Evolutionary conservation across 1,140 invertebrate genomes (phyloP), one percentile per base, ranked within the genome.

Genomic region (Drosophila yakuba): DNA sequence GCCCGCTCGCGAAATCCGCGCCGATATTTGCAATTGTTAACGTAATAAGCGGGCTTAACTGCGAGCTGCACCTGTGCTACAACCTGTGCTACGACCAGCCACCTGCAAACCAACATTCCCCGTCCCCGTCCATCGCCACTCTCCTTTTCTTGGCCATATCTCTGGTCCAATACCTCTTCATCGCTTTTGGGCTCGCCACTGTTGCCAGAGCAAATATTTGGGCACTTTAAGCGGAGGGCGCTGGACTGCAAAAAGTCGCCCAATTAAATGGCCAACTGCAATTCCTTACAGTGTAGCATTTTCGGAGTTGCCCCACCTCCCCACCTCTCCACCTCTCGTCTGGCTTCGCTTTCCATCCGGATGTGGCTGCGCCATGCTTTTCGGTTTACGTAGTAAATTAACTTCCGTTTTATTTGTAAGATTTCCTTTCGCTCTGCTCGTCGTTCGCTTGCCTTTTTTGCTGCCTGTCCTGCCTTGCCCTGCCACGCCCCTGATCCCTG

Each of bases 361-460:
- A 88, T 91, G 88, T 91, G 83, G 90, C 73, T 90, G 84, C 85
- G 84, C 84, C 84, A 84, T 89, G 78, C 80, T 85, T 80, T 89
- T 84, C 84, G 89, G 89, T 88, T 91, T 91, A 91, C 84, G 89
- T 89, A 91, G 88, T 91, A 91, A 91, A 91, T 91, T 91, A 91
- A 91, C 89, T 91, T 91, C 89, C 89, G 89, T 91, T 91, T 91
- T 91, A 88, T 91, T 91, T 91, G 83, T 84, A 91, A 89, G 84
- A 89, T 89, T 89, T 89, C 85, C 85, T 84, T 89, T 89, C 69
- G 80, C 69, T 89, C 63, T 78, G 76, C 84, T 88, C 83, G 75
- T 73, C 69, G 79, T 57, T 88, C 75, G 83, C 73, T 86, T 75
- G 83, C 82, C 83, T 63, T 71, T 39, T 47, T 73, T 68, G 59